Evolutionary conservation across 2,888 invertebrate species (phyloP), one percentile per base, ranked within the genome.

Genomic region (Hyalella azteca): DNA sequence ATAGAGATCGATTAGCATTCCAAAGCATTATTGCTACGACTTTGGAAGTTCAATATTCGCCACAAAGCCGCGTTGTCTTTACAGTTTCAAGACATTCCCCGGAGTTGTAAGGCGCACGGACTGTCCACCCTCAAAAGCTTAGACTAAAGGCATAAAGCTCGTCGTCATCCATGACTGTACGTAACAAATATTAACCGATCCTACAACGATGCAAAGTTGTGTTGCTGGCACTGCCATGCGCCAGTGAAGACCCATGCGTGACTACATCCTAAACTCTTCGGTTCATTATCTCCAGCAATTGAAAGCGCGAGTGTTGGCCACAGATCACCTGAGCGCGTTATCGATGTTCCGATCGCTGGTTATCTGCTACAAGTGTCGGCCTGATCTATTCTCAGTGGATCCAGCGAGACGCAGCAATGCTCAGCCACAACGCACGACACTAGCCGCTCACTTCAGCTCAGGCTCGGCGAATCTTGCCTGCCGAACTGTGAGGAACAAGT

Each of bases 301-400:
- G 66, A 66, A 66, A 36, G 66, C 66, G 36, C 66, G 66, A 66
- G 66, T 66, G 66, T 66, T 66, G n/a, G 66, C 66, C 66, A 66
- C 66, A 66, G 66, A 66, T 66, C 66, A 66, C 66, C 66, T 66
- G 66, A 36, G 19, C 29, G 29, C 66, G 19, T 36, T 66, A 66
- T 66, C 66, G 5, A 36, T 32, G 39, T 66, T 66, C 36, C 66
- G 66, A 66, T 66, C 66, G 66, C 36, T 29, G 66, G 66, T 66
- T 66, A 66, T 66, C 66, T 66, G 29, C 66, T 36, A 19, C 66
- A 66, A 66, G 66, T 66, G 66, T 66, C 66, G 66, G 36, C 66
- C 66, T 66, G 66, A 66, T 66, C 66, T 66, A 66, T 66, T 66
- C 66, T 66, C 66, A 66, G 36, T 29, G 66, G 66, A 66, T 19